phyloP scores from a whole-genome alignment of 2,797 vertebrate species.

The Heteromormyrus szaboi region DNA sequence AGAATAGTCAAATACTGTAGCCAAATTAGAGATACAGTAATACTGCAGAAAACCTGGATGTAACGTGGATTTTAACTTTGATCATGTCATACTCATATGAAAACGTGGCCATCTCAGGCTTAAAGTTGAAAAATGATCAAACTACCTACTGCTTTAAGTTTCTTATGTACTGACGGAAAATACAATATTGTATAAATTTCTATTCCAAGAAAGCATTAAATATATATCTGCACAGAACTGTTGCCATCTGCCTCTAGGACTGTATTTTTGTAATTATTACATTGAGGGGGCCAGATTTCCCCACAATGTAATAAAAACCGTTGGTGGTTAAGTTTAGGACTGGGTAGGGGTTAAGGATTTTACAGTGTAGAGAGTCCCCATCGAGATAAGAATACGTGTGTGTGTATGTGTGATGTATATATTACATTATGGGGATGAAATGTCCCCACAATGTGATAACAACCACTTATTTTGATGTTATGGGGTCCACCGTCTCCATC shows the following conservation, averaged over 20 bases:
- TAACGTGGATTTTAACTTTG: not conserved
- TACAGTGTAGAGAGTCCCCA: not conserved
- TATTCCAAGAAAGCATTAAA: not conserved
- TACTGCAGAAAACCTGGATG: not conserved
- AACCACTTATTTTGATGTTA: not conserved
- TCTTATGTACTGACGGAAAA: not conserved
- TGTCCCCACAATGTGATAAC: not conserved
- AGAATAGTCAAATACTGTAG: not conserved
- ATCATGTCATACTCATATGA: not conserved
- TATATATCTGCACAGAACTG: not conserved
- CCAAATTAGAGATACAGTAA: not conserved
- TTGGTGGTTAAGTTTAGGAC: not conserved
- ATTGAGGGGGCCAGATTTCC: not conserved
- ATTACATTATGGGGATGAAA: not conserved
- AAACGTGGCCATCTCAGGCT: not conserved
- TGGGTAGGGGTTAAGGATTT: not conserved
- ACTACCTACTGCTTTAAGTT: not conserved
- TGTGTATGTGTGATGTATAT: not conserved
- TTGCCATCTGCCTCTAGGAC: not conserved
- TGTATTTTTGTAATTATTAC: not conserved
- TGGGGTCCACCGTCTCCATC: not conserved
- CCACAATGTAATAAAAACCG: not conserved
- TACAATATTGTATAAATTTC: not conserved
- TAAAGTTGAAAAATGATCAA: not conserved
- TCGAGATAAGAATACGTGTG: not conserved